Percentiles rank a stretch among this genome's conserved stretches.
These are phyloP conservation scores for Aegotheles bennettii DNA, from an alignment of 2,113 vertebrate species.

Conservation along the genomic window DNA sequence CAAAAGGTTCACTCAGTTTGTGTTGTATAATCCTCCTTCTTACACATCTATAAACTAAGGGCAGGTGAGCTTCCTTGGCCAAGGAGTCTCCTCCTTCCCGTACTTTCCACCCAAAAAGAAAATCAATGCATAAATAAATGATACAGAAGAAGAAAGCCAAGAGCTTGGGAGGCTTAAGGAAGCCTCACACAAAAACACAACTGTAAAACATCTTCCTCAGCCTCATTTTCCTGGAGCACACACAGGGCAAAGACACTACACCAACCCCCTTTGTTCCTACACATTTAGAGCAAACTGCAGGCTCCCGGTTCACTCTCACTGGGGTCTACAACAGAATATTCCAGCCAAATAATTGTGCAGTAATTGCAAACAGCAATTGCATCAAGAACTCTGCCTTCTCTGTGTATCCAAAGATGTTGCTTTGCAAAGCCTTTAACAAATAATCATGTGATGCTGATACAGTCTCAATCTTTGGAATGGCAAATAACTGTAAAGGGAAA, in stretches of 20 bases:
- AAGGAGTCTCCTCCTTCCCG: neutral
- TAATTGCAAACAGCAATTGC: neutral
- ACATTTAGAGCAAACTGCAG: no score
- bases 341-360: neutral
- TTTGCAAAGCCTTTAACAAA: neutral
- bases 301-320: neutral
- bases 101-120: neutral
- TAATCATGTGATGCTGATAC: neutral
- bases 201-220: neutral
- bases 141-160: neutral
- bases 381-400: neutral
- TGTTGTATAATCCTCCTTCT: neutral
- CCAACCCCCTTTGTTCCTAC: neutral
- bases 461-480: neutral
- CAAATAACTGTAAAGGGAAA: neutral
- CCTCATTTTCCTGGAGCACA: neutral
- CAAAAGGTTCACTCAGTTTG: neutral
- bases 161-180: neutral
- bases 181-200: neutral
- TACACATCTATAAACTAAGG: neutral
- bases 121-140: neutral
- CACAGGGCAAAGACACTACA: neutral
- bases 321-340: neutral
- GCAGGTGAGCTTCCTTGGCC: neutral
- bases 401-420: neutral